Percentiles rank a stretch among this genome's conserved stretches.
phyloP scores from a whole-genome alignment of 2,797 vertebrate genomes.

The Phalloptychus januarius region DNA sequence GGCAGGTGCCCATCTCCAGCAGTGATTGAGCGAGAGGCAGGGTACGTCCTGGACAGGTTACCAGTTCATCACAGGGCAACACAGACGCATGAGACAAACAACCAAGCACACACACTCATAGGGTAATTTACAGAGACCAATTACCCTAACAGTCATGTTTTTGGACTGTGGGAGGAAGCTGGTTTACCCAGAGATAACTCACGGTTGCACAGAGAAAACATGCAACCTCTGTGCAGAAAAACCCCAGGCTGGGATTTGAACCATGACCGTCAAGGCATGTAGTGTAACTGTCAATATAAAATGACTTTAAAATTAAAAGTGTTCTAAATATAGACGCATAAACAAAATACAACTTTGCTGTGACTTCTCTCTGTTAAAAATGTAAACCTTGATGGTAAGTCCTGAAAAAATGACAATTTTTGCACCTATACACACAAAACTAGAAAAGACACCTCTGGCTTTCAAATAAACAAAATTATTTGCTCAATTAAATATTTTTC shows the following conservation, averaged over 20 bases:
- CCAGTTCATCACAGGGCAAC: background rate
- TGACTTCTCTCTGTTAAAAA: background rate
- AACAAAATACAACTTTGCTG: background rate
- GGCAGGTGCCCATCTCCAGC: background rate
- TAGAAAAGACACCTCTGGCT: background rate
- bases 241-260: background rate
- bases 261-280: background rate
- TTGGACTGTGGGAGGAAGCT: background rate
- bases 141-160: background rate
- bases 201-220: background rate
- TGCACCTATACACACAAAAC: background rate
- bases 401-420: background rate
- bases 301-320: constrained; percentile 11
- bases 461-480: background rate
- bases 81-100: background rate
- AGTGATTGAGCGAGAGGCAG: background rate
- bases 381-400: background rate
- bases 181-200: too few species aligned
- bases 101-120: background rate
- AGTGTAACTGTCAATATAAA: constrained; percentile 20
- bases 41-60: background rate
- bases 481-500: background rate
- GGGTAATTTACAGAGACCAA: too few species aligned
- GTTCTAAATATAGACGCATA: background rate
- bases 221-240: background rate